A percentile compares a stretch with the other conserved stretches of the same genome.
These are phyloP conservation scores for Pomatostomus ruficeps DNA, from an alignment of 2,113 vertebrate genomes.

Conservation along the genomic window DNA sequence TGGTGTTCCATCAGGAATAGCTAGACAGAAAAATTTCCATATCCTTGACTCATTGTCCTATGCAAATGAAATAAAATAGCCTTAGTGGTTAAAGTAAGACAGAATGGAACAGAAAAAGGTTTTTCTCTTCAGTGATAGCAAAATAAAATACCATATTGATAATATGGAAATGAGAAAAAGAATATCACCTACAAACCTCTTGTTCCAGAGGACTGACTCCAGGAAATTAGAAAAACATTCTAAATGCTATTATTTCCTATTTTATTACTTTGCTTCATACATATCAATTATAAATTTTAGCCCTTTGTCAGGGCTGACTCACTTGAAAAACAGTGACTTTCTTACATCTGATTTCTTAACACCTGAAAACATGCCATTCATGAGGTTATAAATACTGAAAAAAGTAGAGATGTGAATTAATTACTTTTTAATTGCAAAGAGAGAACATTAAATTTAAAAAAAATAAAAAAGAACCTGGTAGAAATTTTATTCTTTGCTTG, in stretches of 20 bases:
- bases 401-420: background rate
- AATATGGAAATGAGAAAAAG: background rate
- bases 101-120: background rate
- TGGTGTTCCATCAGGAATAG: background rate
- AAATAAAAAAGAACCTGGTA: background rate
- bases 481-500: background rate
- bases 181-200: background rate
- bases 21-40: background rate
- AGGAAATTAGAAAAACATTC: slow-evolving; percentile 24
- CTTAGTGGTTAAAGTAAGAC: background rate
- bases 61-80: background rate
- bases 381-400: background rate
- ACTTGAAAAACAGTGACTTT: background rate
- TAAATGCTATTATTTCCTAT: background rate
- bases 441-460: background rate
- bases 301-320: background rate
- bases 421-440: background rate
- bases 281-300: background rate
- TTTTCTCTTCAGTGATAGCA: background rate
- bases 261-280: background rate
- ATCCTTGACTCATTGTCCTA: background rate
- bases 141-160: background rate
- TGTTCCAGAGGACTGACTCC: background rate
- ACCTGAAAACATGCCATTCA: background rate
- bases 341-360: background rate